Conservation (phyloP, 2,797 vertebrate species). For the Alcedo quadribrachys region DNA sequence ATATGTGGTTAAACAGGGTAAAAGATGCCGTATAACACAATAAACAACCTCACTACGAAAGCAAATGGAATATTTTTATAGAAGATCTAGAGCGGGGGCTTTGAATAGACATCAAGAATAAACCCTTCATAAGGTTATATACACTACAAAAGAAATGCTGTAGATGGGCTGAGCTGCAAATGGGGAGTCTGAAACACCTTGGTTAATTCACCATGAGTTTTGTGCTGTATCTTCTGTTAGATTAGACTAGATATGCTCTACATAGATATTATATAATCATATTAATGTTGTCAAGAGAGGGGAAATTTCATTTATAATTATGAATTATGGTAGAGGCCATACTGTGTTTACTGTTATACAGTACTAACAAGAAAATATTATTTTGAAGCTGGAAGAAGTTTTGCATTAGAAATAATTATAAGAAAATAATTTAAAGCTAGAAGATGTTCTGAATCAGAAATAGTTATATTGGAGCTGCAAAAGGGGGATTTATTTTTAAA, state of each 20-base stretch:
- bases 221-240: background rate
- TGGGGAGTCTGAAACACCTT: background rate
- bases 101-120: background rate
- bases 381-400: background rate
- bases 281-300: background rate
- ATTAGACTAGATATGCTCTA: background rate
- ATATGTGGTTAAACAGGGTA: background rate
- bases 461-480: background rate
- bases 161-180: background rate
- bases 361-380: background rate
- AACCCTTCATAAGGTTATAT: background rate
- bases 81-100: background rate
- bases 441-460: background rate
- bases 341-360: background rate
- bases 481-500: background rate
- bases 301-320: background rate
- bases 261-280: background rate
- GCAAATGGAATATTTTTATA: background rate
- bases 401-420: background rate
- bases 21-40: background rate
- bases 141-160: background rate
- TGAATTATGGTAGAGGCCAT: background rate
- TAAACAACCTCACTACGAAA: background rate
- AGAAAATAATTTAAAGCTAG: background rate
- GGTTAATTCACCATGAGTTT: background rate